Evolutionary conservation across 2,113 vertebrate species (phyloP), one percentile per base, ranked within the genome.

Genomic region (Myrmecobius fasciatus): DNA sequence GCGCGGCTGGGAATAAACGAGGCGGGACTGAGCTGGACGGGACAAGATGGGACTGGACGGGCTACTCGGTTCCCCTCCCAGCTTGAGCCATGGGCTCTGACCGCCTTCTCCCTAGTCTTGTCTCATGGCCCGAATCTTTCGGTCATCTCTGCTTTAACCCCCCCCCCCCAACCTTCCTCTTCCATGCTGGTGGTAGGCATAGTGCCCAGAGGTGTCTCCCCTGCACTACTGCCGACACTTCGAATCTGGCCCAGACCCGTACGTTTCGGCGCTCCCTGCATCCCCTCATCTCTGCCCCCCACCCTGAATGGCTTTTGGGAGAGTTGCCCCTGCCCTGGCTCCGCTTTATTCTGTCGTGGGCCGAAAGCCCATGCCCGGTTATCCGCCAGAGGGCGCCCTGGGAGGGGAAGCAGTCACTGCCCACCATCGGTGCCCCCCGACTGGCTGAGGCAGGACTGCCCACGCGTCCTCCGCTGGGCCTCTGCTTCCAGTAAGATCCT

Each of bases 301-400:
- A 25, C 24, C 26, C 0, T 31, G 28, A 92, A 67, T 52, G 6
- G 22, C 28, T 56, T 48, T 53, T 51, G 83, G 26, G 20, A 14
- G 28, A 11, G 75, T 20, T 49, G 88, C 83, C n/a, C 36, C 89
- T 22, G 47, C 28, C 56, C 26, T 2, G 53, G 93, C 88, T 91
- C 95, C 94, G 96, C 91, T 75, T 75, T 91, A 96, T 96, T 94
- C 97, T 67, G 83, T 91, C 31, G 12, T 88, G 52, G 36, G n/a
- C 20, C 10, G 93, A 52, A 93, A 90, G 49, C 52, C 25, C 8
- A 49, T 46, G 47, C n/a, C 4, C 24, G 5, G 67, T 94, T 93
- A 52, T 53, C 91, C 93, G 92, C 56, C 93, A 92, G 93, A 96
- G 96, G 94, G 92, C 94, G 92, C 93, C 89, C 60, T 0, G 28